Percentiles rank a stretch among this genome's conserved stretches.
Evolutionary conservation across 1,140 invertebrate species (phyloP).

Genomic region (Mactra quadrangularis): DNA sequence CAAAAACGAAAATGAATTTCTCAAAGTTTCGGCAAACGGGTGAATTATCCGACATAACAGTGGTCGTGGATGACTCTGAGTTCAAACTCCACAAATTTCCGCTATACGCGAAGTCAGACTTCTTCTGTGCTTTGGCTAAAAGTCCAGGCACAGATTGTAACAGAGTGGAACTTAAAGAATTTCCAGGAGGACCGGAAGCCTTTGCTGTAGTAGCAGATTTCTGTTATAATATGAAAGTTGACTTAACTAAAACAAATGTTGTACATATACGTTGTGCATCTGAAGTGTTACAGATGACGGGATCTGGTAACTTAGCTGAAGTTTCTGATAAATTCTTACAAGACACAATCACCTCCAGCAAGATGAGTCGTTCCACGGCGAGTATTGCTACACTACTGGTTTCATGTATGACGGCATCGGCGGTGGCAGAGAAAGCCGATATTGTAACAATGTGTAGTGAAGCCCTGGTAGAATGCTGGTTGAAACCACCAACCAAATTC

Average conservation of each 20-base stretch:
- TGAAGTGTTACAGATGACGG: constrained; percentile 79
- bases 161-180: constrained; percentile 74
- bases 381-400: constrained; percentile 72
- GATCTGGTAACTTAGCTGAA: constrained; percentile 78
- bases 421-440: constrained; percentile 74
- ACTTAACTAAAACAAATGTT: constrained; percentile 77
- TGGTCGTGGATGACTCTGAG: constrained; percentile 72
- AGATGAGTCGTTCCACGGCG: constrained; percentile 73
- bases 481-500: constrained; percentile 74
- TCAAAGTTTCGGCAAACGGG: constrained; percentile 80
- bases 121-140: constrained; percentile 77
- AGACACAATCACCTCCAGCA: constrained; percentile 78
- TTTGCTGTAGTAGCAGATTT: constrained; percentile 81
- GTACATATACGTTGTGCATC: constrained; percentile 80
- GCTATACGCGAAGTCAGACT: constrained; percentile 80
- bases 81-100: constrained; percentile 82
- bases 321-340: constrained; percentile 79
- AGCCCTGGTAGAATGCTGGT: constrained; percentile 79
- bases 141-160: constrained; percentile 61
- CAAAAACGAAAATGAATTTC: constrained; percentile 77
- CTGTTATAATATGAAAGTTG: constrained; percentile 81
- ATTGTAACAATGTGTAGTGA: constrained; percentile 74
- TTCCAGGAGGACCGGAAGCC: constrained; percentile 80
- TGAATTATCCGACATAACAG: constrained; percentile 81
- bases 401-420: constrained; percentile 71